Evolutionary conservation across 2,888 invertebrate genomes (phyloP).

Genomic region (Heterodera filipjevi): DNA sequence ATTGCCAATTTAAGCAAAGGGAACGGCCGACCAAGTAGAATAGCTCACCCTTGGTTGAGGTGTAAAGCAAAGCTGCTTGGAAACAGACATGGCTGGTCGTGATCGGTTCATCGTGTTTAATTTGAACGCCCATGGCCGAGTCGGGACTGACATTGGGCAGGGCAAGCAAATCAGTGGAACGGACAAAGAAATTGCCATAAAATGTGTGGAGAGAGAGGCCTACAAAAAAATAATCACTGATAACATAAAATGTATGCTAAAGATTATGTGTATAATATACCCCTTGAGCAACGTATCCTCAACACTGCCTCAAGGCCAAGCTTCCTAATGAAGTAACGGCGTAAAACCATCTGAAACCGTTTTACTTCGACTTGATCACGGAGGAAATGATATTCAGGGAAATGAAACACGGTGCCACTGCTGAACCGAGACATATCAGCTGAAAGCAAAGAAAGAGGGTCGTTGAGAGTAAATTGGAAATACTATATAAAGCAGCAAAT

Average conservation of each 20-base stretch:
- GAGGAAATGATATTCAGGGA: slow-evolving; percentile 80
- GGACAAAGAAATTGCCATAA: slow-evolving; percentile 98
- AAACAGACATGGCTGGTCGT: slow-evolving; percentile 85
- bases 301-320: slow-evolving; percentile 99
- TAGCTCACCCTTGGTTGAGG: slow-evolving; percentile 89
- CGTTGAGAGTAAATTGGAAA: too few species aligned
- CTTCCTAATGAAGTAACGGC: slow-evolving; percentile 89
- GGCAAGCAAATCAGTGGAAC: slow-evolving; percentile 92
- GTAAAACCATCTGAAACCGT: slow-evolving; percentile 78
- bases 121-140: slow-evolving; percentile 95
- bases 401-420: slow-evolving; percentile 88
- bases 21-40: too few species aligned
- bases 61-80: slow-evolving; percentile 95
- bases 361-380: slow-evolving; percentile 76
- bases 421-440: slow-evolving; percentile 89
- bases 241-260: neutral
- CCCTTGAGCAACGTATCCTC: slow-evolving; percentile 88
- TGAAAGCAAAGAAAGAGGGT: slow-evolving; percentile 50
- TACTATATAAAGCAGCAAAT: too few species aligned
- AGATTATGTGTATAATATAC: slow-evolving; percentile 66
- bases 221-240: slow-evolving; percentile 62
- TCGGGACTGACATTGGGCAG: slow-evolving; percentile 97
- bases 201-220: slow-evolving; percentile 94
- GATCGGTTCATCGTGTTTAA: slow-evolving; percentile 85
- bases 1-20: neutral